Percentiles rank a stretch among this genome's conserved stretches.
phyloP scores from a whole-genome alignment of 53 echinoderm and acorn worm species.

The Temnopleurus reevesii region DNA sequence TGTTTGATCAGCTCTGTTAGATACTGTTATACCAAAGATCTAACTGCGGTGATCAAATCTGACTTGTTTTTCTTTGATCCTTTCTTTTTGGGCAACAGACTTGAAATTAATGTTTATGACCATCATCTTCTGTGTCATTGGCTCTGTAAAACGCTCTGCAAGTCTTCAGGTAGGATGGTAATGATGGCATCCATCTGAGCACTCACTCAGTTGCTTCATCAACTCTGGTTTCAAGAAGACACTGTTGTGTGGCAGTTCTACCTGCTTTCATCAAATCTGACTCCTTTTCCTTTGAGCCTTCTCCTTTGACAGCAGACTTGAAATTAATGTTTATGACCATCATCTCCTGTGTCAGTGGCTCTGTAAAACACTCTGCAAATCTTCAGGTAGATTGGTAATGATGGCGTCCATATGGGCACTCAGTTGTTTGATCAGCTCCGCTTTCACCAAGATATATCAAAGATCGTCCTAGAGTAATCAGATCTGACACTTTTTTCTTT shows the following conservation, averaged over 20 bases:
- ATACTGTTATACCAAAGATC: no score
- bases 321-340: background rate
- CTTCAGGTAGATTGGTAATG: conserved; percentile 63
- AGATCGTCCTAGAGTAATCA: background rate
- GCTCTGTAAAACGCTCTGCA: conserved; percentile 80
- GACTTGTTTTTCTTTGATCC: background rate
- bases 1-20: conserved; percentile 73
- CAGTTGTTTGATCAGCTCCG: conserved; percentile 72
- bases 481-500: background rate
- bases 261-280: no score
- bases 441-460: background rate
- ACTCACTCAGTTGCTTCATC: conserved; percentile 57
- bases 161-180: conserved; percentile 73
- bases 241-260: no score
- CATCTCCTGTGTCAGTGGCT: background rate
- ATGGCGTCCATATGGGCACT: conserved; percentile 72
- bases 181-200: conserved; percentile 80
- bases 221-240: conserved; percentile 74
- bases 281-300: background rate
- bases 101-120: background rate
- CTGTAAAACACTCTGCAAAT: background rate
- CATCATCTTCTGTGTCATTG: no score
- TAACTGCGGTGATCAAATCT: no score
- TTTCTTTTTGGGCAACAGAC: background rate
- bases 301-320: background rate